Percentiles rank a stretch among this genome's conserved stretches.
These are phyloP conservation scores for Acleris emargana DNA, from an alignment of 2,888 invertebrate genomes.

Conservation along the genomic window DNA sequence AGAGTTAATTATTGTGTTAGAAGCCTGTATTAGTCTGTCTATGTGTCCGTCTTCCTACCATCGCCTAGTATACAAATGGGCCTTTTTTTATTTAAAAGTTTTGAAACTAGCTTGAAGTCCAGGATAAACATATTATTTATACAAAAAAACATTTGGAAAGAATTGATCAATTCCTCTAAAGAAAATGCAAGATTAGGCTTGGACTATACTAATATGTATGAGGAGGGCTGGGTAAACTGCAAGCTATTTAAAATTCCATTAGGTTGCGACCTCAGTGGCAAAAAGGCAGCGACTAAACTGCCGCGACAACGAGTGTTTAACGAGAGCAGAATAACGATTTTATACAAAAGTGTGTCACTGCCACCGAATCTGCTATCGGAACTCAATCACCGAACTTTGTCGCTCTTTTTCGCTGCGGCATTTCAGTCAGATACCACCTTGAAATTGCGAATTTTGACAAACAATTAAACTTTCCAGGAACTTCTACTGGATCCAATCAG, in stretches of 20 bases:
- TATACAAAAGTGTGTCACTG: constrained; percentile 30
- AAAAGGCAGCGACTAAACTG: constrained; percentile 31
- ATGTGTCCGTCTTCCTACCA: too few species aligned
- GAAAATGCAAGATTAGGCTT: constrained; percentile 32
- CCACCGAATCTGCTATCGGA: constrained; percentile 26
- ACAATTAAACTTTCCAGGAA: neutral
- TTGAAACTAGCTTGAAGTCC: too few species aligned
- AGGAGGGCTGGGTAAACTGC: constrained; percentile 30
- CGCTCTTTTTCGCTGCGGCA: neutral
- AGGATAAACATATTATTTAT: too few species aligned
- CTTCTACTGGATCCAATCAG: neutral
- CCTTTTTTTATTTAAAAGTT: neutral
- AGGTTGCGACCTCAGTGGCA: constrained; percentile 34
- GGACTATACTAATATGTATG: constrained; percentile 48
- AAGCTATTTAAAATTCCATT: constrained; percentile 37
- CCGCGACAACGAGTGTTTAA: constrained; percentile 31
- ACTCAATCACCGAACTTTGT: constrained; percentile 23
- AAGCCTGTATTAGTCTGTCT: too few species aligned
- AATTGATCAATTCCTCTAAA: too few species aligned
- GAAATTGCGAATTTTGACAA: neutral
- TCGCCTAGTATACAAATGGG: too few species aligned
- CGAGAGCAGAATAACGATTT: constrained; percentile 35
- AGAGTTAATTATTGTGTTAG: too few species aligned
- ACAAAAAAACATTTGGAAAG: too few species aligned
- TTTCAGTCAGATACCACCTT: constrained; percentile 4